Percentiles rank a stretch among this genome's conserved stretches.
These are phyloP conservation scores for Phylloscopus trochiloides DNA, from an alignment of 2,113 vertebrate species.

Conservation along the genomic window DNA sequence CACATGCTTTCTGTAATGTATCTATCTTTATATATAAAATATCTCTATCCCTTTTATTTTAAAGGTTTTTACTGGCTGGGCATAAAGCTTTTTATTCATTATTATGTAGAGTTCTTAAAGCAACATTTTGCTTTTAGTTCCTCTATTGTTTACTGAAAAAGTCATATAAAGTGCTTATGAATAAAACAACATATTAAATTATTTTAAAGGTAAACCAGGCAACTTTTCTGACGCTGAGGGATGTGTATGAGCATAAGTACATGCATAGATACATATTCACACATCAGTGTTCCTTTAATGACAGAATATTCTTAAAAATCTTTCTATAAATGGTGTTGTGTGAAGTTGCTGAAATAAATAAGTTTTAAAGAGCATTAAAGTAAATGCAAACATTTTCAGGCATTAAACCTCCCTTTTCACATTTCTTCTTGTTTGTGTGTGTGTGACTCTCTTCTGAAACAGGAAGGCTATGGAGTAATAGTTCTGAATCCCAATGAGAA, in stretches of 20 bases:
- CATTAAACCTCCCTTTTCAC: slow-evolving; percentile 66
- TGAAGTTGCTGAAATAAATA: slow-evolving; percentile 30
- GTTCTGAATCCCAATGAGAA: slow-evolving; percentile 98
- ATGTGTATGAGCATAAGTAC: background rate
- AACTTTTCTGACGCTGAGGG: background rate
- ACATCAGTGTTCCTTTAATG: background rate
- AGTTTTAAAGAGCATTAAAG: slow-evolving; percentile 21
- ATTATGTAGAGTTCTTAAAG: background rate
- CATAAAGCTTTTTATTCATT: background rate
- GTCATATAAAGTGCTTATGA: background rate
- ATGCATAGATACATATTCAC: background rate
- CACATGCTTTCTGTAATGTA: background rate
- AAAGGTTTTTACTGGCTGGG: background rate
- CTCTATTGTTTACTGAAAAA: background rate
- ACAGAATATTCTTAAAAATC: background rate
- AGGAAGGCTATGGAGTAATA: slow-evolving; percentile 95
- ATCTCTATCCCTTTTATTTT: background rate
- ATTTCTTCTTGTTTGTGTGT: slow-evolving; percentile 31
- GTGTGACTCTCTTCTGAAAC: slow-evolving; percentile 53
- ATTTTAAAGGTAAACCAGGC: slow-evolving; percentile 14
- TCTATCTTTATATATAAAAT: background rate
- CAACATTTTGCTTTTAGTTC: slow-evolving; percentile 39
- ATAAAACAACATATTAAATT: slow-evolving; percentile 42
- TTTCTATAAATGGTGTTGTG: background rate
- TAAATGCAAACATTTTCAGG: slow-evolving; percentile 22